Evolutionary conservation across 2,113 vertebrate species (phyloP), one percentile per base, ranked within the genome.

Genomic region (Hepsetus odoe): DNA sequence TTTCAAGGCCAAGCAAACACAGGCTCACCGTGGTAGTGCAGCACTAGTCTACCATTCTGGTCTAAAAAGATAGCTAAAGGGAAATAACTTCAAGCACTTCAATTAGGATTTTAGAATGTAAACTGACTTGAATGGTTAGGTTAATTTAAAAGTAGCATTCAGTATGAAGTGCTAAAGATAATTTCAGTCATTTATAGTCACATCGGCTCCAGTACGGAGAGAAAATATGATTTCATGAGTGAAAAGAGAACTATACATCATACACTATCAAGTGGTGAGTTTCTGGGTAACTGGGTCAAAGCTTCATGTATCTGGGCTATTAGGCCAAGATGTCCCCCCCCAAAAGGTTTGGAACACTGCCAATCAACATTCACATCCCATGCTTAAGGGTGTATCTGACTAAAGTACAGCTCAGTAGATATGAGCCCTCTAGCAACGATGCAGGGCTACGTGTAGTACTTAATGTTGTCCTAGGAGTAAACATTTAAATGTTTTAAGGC

Each of bases 211-310:
- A 46, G 18, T 2, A n/a, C 14, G 7, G n/a, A 13, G 16, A 13
- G 5, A 35, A 49, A 14, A 10, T 58, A 13, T 44, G 40, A n/a
- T n/a, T n/a, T n/a, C n/a, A n/a, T n/a, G n/a, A n/a, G n/a, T n/a
- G n/a, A n/a, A n/a, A n/a, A n/a, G n/a, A n/a, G n/a, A n/a, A n/a
- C n/a, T n/a, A n/a, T n/a, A n/a, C n/a, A n/a, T n/a, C n/a, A n/a
- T n/a, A n/a, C n/a, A n/a, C n/a, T n/a, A n/a, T n/a, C 16, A 22
- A 42, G 22, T 49, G 56, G n/a, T 1, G 26, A 24, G 68, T 55
- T 83, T 80, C 40, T 76, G 74, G 69, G 73, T 73, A 80, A 77
- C 18, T 83, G 69, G 82, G 77, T 83, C 69, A 74, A 67, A 59
- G 66, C 53, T 28, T 58, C 42, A 59, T 78, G 70, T 56, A 76